Base-by-base conservation (phyloP, 2,113 vertebrate species). In the Nothobranchius kuhntae region DNA sequence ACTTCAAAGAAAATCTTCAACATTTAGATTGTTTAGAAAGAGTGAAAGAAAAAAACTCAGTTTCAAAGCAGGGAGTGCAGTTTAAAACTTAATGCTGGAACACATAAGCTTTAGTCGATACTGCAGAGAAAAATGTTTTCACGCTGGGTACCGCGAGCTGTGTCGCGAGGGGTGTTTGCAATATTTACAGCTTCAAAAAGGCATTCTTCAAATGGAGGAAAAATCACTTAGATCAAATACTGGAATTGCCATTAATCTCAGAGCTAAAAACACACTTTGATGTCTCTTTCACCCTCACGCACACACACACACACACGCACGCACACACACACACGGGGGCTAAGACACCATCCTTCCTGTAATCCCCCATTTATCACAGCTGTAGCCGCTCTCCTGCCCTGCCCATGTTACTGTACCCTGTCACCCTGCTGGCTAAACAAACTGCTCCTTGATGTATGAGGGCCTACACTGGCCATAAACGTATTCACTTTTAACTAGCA, bases 341-440 rank as follows among this genome's bases (percentile, higher is more conserved):
- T n/a, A 46, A 69, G 52, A 75, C 83, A 77, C 68, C 51, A 56
- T 67, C 63, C 71, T 79, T 74, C 76, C 78, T 65, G 65, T 78
- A 73, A 74, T 71, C 73, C 78, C 71, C 84, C 89, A 93, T 94
- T 95, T 90, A 94, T 95, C 93, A 95, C 89, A 77, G 80, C 79
- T 68, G 84, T 66, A 80, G 79, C 84, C 68, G 68, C 71, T 69
- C 68, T 73, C n/a, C 47, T 75, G 90, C 92, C 91, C 87, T 87
- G 87, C 66, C 86, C 87, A 87, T 81, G 77, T 89, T 93, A 91
- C 93, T 92, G 92, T 91, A 90, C 71, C 53, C 92, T 88, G 91
- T 94, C 93, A 93, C 91, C 89, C 84, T 86, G 93, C 91, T 89
- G 90, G 85, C 93, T 93, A 94, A 95, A 95, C 95, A 95, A 95